Conservation (phyloP, 2,888 invertebrate species). For the Tetheella fluctuosa region DNA sequence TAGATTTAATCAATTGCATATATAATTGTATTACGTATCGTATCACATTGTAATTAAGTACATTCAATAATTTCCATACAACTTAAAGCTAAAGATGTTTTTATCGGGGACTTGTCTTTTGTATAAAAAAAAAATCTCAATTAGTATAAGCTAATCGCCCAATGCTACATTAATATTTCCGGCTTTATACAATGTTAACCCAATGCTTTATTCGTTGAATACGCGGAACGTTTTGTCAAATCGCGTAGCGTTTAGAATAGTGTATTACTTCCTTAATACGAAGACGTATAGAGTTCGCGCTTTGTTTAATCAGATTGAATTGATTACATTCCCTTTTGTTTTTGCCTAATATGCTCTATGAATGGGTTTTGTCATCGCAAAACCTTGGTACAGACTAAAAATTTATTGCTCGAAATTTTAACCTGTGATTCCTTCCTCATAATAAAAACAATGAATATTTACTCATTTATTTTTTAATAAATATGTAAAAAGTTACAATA, state of each 20-base stretch:
- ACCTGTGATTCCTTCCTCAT: background rate
- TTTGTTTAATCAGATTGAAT: constrained; percentile 1
- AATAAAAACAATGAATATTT: background rate
- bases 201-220: constrained; percentile 1
- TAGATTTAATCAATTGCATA: background rate
- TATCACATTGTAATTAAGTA: background rate
- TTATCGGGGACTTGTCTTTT: background rate
- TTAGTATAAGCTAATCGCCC: background rate
- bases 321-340: background rate
- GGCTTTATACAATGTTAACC: background rate
- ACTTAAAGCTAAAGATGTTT: background rate
- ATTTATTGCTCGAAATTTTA: background rate
- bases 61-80: background rate
- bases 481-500: too few relatives aligned
- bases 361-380: background rate
- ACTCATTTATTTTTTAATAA: background rate
- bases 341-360: background rate
- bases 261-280: constrained; percentile 6
- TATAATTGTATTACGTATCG: background rate
- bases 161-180: background rate
- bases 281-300: constrained; percentile 1
- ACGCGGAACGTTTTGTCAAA: constrained; percentile 4
- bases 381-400: background rate
- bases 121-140: background rate
- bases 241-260: background rate